Base-by-base conservation (phyloP, 2,113 vertebrate genomes). In the Otus sunia region DNA sequence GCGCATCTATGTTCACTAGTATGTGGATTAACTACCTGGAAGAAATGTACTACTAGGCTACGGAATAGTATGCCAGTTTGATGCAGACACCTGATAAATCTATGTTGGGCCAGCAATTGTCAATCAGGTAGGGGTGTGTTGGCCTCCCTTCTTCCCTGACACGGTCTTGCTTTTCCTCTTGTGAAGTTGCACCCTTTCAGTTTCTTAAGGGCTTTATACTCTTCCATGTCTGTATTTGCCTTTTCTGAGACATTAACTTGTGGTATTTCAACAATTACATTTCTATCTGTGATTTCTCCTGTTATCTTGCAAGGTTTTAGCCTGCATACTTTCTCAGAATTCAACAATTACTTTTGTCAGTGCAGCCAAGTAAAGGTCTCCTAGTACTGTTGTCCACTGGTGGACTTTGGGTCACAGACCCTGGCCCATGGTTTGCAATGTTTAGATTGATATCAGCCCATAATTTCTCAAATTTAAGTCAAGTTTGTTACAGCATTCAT, bases 121-220 rank as follows among this genome's bases (percentile, higher is more conserved):
- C 62, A 17, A 1, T 66, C 36, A 76, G 5, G 12, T 25, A 39
- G 23, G 20, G 11, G 19, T 47, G 14, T 34, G 14, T 32, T 83
- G 29, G 7, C 36, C 5, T 72, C 12, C 30, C 26, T 63, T 60
- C 12, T 32, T 83, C 8, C 34, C 64, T 64, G 36, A 50, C 10
- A 47, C 17, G 60, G 32, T 12, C 17, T 67, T 58, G 32, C 11
- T 77, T 8, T 94, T 75, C 5, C 22, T 36, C 52, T 63, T 71
- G 12, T 56, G 27, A 19, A 56, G 19, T 41, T 47, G 9, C 6
- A 15, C 7, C 3, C 1, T 64, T 82, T 37, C 0, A 1, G 2
- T 10, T 87, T 92, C 75, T 66, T 27, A 45, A 86, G 60, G 37
- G 32, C 7, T 88, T 90, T 55, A 18, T 47, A 34, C 3, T 4